Percentiles rank a stretch among this genome's conserved stretches.
Conservation (phyloP, 2,888 invertebrate genomes). For the Vesta saturnalis region DNA sequence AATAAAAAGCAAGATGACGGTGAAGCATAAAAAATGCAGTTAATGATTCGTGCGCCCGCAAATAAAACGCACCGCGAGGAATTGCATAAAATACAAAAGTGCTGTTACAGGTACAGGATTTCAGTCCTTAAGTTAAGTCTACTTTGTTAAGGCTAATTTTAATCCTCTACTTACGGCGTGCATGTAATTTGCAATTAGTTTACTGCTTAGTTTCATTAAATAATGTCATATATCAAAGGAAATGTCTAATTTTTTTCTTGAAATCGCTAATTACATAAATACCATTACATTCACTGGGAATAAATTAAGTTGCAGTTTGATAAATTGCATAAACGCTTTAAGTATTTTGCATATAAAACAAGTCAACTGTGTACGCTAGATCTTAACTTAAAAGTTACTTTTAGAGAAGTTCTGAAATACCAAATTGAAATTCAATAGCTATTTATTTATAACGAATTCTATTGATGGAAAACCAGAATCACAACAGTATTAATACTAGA, state of each 20-base stretch:
- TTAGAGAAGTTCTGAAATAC: constrained; percentile 21
- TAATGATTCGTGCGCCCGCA: constrained; percentile 30
- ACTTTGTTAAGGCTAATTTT: constrained; percentile 20
- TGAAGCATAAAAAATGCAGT: constrained; percentile 31
- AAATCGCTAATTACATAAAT: constrained; percentile 46
- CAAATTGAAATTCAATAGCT: constrained; percentile 27
- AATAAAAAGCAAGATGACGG: constrained; percentile 24
- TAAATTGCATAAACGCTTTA: constrained; percentile 23
- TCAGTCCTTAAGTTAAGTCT: constrained; percentile 25
- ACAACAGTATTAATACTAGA: constrained; percentile 24
- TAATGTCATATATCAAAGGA: constrained; percentile 51
- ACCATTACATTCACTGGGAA: constrained; percentile 39
- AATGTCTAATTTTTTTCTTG: constrained; percentile 51
- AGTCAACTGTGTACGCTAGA: constrained; percentile 15
- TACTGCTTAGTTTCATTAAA: constrained; percentile 48
- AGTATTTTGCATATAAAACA: constrained; percentile 25
- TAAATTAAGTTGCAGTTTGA: constrained; percentile 18
- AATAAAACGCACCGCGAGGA: constrained; percentile 23
- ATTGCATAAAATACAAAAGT: constrained; percentile 19
- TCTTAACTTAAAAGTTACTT: constrained; percentile 18
- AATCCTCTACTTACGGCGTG: constrained; percentile 36
- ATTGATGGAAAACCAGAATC: constrained; percentile 26
- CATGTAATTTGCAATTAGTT: constrained; percentile 46
- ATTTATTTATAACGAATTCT: constrained; percentile 28
- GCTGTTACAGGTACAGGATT: constrained; percentile 11